Percentiles rank a stretch among this genome's conserved stretches.
Conservation (phyloP, 2,888 invertebrate genomes). For the Eristalinus sepulchralis region DNA sequence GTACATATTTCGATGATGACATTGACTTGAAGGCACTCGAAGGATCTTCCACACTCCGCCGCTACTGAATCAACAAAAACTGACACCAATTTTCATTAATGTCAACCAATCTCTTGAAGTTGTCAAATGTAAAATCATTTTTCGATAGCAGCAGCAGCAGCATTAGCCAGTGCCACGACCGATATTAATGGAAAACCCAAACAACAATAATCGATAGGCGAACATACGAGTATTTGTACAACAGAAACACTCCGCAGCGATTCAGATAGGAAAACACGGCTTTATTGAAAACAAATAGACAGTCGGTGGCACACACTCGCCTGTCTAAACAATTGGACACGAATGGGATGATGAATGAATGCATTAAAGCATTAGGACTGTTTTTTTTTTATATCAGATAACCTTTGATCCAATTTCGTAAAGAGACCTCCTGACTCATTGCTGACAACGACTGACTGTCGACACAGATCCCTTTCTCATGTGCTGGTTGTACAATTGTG, state of each 20-base stretch:
- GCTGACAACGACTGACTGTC: neutral
- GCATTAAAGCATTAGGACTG: neutral
- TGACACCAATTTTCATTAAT: neutral
- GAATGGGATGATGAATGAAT: neutral
- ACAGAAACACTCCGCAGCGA: neutral
- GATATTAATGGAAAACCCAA: neutral
- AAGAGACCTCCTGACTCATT: neutral
- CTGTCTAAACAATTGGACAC: neutral
- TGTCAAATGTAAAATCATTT: neutral
- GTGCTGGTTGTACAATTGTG: too few species aligned
- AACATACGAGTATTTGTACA: neutral
- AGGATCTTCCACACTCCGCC: neutral
- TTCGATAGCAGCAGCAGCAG: neutral
- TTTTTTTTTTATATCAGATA: neutral
- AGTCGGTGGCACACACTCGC: neutral
- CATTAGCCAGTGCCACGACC: neutral
- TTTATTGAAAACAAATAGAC: neutral
- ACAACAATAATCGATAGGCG: neutral
- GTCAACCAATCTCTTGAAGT: neutral
- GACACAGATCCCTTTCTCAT: neutral
- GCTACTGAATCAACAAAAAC: neutral
- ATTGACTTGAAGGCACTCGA: neutral
- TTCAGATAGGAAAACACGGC: neutral
- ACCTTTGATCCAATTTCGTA: neutral
- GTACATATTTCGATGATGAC: neutral